Conservation (phyloP, 2,888 invertebrate genomes). For the Heliconius hortense region DNA sequence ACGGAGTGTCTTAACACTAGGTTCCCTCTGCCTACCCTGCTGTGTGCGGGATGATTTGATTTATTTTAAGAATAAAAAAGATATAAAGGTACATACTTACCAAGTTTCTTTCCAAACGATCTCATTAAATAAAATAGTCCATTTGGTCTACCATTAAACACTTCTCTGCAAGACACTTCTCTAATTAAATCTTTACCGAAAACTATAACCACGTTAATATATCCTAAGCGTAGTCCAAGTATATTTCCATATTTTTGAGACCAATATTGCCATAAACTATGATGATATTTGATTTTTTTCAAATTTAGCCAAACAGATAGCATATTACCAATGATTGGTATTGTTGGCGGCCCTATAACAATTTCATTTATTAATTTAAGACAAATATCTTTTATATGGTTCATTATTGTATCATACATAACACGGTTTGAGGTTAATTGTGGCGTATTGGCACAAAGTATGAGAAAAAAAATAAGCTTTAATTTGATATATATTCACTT, state of each 20-base stretch:
- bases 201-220: constrained; percentile 83
- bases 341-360: constrained; percentile 62
- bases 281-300: constrained; percentile 65
- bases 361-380: not conserved
- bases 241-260: constrained; percentile 83
- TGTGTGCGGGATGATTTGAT: too few species aligned
- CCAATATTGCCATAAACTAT: constrained; percentile 84
- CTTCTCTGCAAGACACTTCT: constrained; percentile 83
- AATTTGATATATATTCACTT: too few species aligned
- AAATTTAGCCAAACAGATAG: constrained; percentile 60
- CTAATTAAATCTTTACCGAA: constrained; percentile 84
- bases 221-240: constrained; percentile 85
- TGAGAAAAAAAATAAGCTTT: too few species aligned
- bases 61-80: too few species aligned
- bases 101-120: constrained; percentile 85
- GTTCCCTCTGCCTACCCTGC: too few species aligned
- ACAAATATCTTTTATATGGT: not conserved
- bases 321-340: constrained; percentile 69
- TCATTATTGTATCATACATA: not conserved
- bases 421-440: too few species aligned
- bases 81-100: constrained; percentile 63
- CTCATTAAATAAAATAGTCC: constrained; percentile 87
- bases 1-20: too few species aligned
- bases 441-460: too few species aligned
- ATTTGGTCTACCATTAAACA: constrained; percentile 87